Evolutionary conservation across 2,113 vertebrate genomes (phyloP).

Genomic region (Passer montanus): DNA sequence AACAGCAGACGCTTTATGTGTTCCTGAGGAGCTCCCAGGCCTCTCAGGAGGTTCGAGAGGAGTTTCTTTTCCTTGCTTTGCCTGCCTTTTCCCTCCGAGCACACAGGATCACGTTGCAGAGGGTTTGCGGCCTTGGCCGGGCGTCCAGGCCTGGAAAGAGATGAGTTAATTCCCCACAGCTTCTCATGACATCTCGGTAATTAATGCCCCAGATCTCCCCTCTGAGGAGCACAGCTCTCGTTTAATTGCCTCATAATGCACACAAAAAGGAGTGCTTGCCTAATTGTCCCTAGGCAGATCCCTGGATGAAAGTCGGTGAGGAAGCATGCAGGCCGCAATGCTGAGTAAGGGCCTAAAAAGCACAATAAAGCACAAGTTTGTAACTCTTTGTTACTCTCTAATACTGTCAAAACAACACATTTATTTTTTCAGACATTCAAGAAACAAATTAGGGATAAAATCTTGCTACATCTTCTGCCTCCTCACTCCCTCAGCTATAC

Average conservation of each 20-base stretch:
- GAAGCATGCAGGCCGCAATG: background rate
- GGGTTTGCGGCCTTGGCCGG: background rate
- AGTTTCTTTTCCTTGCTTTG: background rate
- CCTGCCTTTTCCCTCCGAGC: background rate
- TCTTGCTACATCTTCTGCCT: background rate
- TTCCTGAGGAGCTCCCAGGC: background rate
- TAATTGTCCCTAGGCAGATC: constrained; percentile 19
- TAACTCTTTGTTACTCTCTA: background rate
- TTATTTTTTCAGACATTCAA: background rate
- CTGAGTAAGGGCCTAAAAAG: background rate
- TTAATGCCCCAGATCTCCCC: constrained; percentile 21
- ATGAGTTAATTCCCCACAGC: background rate
- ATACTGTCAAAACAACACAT: background rate
- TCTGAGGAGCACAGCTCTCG: background rate
- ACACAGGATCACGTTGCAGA: background rate
- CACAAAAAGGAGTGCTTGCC: background rate
- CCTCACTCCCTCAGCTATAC: background rate
- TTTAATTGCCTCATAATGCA: constrained; percentile 49
- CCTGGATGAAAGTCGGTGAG: constrained; percentile 43
- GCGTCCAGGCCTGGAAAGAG: background rate
- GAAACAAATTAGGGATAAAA: background rate
- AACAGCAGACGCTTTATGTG: background rate
- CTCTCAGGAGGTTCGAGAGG: background rate
- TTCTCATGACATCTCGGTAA: background rate
- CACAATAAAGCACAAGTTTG: background rate